phyloP scores from a whole-genome alignment of 2,113 vertebrate species.

The Cryptotis parvus region DNA sequence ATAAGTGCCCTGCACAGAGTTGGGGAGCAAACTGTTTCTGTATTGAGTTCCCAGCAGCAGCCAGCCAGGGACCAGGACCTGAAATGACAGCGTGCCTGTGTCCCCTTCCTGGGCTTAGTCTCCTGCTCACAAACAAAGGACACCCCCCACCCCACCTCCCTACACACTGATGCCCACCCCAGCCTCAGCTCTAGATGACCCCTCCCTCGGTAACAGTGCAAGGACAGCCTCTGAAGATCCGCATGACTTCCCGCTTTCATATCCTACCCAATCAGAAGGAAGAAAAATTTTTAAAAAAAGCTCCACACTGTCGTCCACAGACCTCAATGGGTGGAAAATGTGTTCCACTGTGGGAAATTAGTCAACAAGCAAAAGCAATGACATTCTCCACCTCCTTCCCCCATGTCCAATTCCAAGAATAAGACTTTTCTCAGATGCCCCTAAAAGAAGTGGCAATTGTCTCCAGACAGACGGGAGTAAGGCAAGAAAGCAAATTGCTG shows the following conservation, averaged over 20 bases:
- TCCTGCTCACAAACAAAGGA: neutral
- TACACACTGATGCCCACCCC: too few relatives aligned
- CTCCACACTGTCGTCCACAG: neutral
- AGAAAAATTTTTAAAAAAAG: neutral
- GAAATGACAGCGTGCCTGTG: too few relatives aligned
- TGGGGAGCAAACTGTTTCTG: neutral
- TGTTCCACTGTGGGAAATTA: slow-evolving; percentile 8
- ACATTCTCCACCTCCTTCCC: neutral
- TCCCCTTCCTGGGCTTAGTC: neutral
- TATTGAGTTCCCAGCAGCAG: neutral
- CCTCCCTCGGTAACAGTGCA: too few relatives aligned
- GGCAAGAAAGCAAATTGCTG: slow-evolving; percentile 66
- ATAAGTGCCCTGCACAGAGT: neutral
- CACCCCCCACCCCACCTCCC: too few relatives aligned
- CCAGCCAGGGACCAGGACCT: fast-evolving
- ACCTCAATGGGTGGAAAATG: neutral
- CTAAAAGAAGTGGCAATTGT: slow-evolving; percentile 65
- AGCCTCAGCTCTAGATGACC: too few relatives aligned
- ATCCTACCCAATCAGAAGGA: neutral
- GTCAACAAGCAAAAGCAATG: slow-evolving; percentile 31
- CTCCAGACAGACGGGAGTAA: slow-evolving; percentile 62
- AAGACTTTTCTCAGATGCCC: slow-evolving; percentile 60
- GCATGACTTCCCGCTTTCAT: neutral
- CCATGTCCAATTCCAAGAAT: slow-evolving; percentile 24
- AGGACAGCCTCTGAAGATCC: neutral